Evolutionary conservation across 64 coral and sea anemone species (phyloP), one percentile per base, ranked within the genome.

Genomic region (Pocillopora damicornis): DNA sequence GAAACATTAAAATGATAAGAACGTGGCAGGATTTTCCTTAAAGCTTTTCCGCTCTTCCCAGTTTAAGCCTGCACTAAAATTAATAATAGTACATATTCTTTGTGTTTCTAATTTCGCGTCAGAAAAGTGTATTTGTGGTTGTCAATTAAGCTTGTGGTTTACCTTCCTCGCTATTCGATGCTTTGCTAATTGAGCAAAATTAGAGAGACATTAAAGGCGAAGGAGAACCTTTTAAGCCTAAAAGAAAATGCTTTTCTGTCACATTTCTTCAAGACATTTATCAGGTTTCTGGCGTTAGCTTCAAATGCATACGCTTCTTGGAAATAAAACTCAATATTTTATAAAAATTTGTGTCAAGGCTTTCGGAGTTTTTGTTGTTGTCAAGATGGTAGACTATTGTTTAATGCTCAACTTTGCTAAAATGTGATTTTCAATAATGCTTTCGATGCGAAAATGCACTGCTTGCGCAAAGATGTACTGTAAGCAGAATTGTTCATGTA

Each of bases 111-210:
- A 23, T 69, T 37, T 37, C 36, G 37, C 56, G 65, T 42, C 11
- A 72, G 13, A 35, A 22, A 82, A 35, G 62, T 67, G 61, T 51
- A 35, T 30, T 1, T 65, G 60, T 11, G 62, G 63, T 37, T 56
- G 63, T 72, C 64, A 84, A 84, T 84, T 84, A 84, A 84, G 64
- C 63, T 71, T 84, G 81, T 71, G 81, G 81, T 37, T 84, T 84
- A 84, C 81, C 64, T 69, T 72, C 18, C 15, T 12, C 45, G 37
- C 81, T 38, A 84, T 84, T 84, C 81, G 37, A 38, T 57, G 81
- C 64, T 71, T 84, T 58, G 63, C 42, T 84, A 84, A 84, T 84
- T 71, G 81, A 84, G 63, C 81, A 84, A 84, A 71, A 25, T 84
- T 13, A 65, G 14, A 65, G 18, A 79, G 20, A 84, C 81, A 71